phyloP scores from a whole-genome alignment of 2,113 vertebrate species.

The Lamprologus tigripictilis region DNA sequence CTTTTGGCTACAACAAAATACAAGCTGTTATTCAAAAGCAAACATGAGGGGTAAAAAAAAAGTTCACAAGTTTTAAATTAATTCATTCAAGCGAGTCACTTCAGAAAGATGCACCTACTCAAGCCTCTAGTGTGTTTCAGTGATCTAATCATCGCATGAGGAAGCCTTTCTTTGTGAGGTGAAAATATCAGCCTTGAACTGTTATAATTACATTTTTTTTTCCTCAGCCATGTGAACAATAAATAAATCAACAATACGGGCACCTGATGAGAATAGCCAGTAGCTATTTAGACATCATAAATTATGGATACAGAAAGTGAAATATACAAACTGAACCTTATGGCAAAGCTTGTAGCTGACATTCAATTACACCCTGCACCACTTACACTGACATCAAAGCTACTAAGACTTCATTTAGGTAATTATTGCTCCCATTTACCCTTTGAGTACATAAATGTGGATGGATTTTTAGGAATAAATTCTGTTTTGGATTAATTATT shows the following conservation, averaged over 20 bases:
- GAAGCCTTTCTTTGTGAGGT: neutral
- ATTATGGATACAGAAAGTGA: neutral
- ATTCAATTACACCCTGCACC: neutral
- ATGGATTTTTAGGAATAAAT: neutral
- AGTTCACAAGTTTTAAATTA: neutral
- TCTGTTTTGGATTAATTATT: slow-evolving; percentile 6
- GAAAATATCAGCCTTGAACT: neutral
- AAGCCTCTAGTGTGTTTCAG: neutral
- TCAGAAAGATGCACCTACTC: neutral
- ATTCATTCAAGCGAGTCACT: neutral
- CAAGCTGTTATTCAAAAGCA: neutral
- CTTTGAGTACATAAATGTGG: neutral
- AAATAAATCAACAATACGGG: accelerated
- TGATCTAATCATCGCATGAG: neutral
- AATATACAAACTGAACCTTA: neutral
- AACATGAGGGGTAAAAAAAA: accelerated
- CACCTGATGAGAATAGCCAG: neutral
- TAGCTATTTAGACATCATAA: slow-evolving; percentile 1
- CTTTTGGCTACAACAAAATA: neutral
- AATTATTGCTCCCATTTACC: neutral
- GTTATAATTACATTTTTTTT: neutral
- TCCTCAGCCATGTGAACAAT: neutral
- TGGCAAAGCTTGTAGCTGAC: neutral
- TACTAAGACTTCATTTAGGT: neutral
- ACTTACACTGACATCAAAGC: neutral